Conservation (phyloP, 2,888 invertebrate genomes). For the Smittia aterrima region DNA sequence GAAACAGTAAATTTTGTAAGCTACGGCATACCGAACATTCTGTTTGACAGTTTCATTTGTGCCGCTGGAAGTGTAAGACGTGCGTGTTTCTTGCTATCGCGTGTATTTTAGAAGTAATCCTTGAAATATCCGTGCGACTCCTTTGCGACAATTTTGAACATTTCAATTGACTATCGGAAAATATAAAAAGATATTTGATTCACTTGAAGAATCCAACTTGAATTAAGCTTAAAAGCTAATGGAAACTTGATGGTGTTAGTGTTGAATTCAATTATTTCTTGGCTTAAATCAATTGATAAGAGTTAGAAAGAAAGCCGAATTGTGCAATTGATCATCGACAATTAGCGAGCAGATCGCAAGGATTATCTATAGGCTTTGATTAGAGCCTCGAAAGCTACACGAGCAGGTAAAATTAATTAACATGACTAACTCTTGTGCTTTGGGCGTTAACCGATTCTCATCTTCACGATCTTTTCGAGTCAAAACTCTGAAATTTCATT, state of each 20-base stretch:
- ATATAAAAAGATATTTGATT: neutral
- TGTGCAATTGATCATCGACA: neutral
- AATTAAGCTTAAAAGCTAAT: slow-evolving; percentile 21
- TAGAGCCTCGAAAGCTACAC: neutral
- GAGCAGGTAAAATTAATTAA: slow-evolving; percentile 36
- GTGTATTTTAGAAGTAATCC: slow-evolving; percentile 20
- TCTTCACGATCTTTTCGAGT: slow-evolving; percentile 2
- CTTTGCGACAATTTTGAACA: neutral
- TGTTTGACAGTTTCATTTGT: neutral
- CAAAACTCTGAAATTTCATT: neutral
- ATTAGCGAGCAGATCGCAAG: neutral
- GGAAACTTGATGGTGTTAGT: slow-evolving; percentile 35
- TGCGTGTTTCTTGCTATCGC: neutral
- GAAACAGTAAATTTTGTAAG: too few species aligned
- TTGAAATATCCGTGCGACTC: slow-evolving; percentile 5
- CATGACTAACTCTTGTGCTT: slow-evolving; percentile 20
- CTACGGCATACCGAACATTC: slow-evolving; percentile 13
- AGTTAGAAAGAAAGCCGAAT: neutral
- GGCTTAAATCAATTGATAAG: slow-evolving; percentile 34
- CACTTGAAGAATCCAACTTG: neutral
- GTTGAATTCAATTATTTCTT: slow-evolving; percentile 36
- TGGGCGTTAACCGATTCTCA: slow-evolving; percentile 36
- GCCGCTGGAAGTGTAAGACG: slow-evolving; percentile 31
- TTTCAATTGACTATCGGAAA: neutral
- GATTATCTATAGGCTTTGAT: neutral